phyloP scores from a whole-genome alignment of 2,888 invertebrate genomes.

The Campoletis raptor region DNA sequence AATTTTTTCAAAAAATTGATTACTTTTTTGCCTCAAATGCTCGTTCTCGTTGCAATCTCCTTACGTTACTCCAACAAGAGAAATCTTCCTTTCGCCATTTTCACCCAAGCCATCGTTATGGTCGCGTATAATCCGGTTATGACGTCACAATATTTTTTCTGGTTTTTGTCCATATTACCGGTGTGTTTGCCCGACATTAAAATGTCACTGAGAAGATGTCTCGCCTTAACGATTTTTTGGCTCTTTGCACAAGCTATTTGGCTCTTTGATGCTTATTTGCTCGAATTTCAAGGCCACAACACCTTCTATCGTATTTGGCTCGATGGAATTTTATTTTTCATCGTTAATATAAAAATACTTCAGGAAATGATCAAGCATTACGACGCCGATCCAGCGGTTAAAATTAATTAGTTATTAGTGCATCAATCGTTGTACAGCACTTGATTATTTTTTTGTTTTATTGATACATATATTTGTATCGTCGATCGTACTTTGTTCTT shows the following conservation, averaged over 20 bases:
- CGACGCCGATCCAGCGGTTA: background rate
- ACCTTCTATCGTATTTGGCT: constrained; percentile 95
- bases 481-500: background rate
- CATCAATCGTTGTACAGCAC: background rate
- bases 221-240: constrained; percentile 88
- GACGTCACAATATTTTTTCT: constrained; percentile 98
- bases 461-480: background rate
- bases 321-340: constrained; percentile 93
- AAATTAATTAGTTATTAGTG: background rate
- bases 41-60: constrained; percentile 89
- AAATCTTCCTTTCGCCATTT: constrained; percentile 93
- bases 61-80: constrained; percentile 87
- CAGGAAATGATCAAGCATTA: constrained; percentile 86
- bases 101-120: constrained; percentile 93
- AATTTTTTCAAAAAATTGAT: constrained; percentile 88
- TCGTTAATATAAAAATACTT: constrained; percentile 91
- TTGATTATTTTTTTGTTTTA: background rate
- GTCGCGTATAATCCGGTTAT: constrained; percentile 98
- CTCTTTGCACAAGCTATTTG: constrained; percentile 92
- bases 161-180: constrained; percentile 97
- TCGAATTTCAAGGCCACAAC: constrained; percentile 95
- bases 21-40: constrained; percentile 89
- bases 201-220: constrained; percentile 85
- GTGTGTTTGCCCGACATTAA: constrained; percentile 90
- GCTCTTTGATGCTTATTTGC: constrained; percentile 95